Evolutionary conservation across 2,888 invertebrate species (phyloP), one percentile per base, ranked within the genome.

Genomic region (Hemistola chrysoprasaria): DNA sequence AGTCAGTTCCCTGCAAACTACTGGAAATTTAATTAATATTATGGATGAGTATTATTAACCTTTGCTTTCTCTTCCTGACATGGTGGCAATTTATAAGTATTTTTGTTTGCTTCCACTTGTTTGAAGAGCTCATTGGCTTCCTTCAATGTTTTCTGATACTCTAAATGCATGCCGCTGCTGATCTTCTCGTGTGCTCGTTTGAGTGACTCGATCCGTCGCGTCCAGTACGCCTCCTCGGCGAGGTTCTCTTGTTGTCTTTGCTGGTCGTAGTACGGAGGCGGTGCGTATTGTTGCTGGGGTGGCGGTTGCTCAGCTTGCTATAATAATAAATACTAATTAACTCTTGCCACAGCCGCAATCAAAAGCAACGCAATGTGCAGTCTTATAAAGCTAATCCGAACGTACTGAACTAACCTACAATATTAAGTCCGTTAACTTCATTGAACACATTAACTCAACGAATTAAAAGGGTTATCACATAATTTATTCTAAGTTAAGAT

Each of bases 1-100:
- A n/a, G n/a, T n/a, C n/a, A n/a, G n/a, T n/a, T n/a, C n/a, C n/a
- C n/a, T n/a, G n/a, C n/a, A n/a, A n/a, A n/a, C n/a, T n/a, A n/a
- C n/a, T n/a, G n/a, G n/a, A n/a, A n/a, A n/a, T n/a, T n/a, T n/a
- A n/a, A n/a, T n/a, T n/a, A n/a, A n/a, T n/a, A n/a, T n/a, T n/a
- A n/a, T n/a, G n/a, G n/a, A n/a, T n/a, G n/a, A n/a, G 4, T 4
- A 16, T 16, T 21, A 34, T 4, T 29, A 29, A 54, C 88, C 81
- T 87, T 87, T 26, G 79, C 75, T 60, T 87, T 88, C 43, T 88
- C 87, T 22, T 80, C 81, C 53, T 88, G 83, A 55, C 88, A 88
- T 36, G 88, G 88, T 37, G 84, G 76, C 40, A 83, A 46, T 53
- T 85, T 87, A 40, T 57, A 75, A 8, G 59, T 66, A 42, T 77